phyloP scores from a whole-genome alignment of 1,140 invertebrate species.

The Agrilus planipennis region DNA sequence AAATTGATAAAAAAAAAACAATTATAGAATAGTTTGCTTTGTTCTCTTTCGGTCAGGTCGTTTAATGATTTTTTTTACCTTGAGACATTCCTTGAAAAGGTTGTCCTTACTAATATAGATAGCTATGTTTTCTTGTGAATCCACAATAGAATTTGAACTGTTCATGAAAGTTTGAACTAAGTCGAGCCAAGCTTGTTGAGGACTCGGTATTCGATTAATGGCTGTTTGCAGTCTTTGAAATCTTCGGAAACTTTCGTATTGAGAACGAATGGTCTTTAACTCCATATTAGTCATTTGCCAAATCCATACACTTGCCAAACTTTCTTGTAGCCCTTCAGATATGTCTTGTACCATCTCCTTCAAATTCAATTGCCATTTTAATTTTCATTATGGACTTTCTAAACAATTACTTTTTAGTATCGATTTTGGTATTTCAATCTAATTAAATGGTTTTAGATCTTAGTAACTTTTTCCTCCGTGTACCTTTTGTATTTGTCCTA shows the following conservation, averaged over 20 bases:
- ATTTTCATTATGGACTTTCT: neutral
- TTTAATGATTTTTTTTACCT: conserved; percentile 40
- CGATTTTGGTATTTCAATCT: neutral
- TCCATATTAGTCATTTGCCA: conserved; percentile 42
- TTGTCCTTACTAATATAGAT: conserved; percentile 43
- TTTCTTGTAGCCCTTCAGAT: conserved; percentile 31
- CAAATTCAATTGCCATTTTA: conserved; percentile 2
- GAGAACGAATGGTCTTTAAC: conserved; percentile 39
- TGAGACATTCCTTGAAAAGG: conserved; percentile 45
- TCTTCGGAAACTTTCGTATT: conserved; percentile 46
- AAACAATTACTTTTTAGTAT: neutral
- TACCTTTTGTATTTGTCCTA: conserved; percentile 16
- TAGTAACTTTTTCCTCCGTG: neutral
- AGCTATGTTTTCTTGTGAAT: conserved; percentile 37
- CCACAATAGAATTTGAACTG: conserved; percentile 41
- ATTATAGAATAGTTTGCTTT: neutral
- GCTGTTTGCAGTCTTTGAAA: conserved; percentile 40
- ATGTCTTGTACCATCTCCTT: conserved; percentile 23
- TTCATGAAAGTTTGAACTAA: conserved; percentile 47
- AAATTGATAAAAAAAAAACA: neutral
- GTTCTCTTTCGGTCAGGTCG: neutral
- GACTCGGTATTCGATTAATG: conserved; percentile 35
- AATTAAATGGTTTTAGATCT: neutral
- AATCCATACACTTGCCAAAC: conserved; percentile 39
- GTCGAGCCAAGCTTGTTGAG: conserved; percentile 44